Percentiles rank a stretch among this genome's conserved stretches.
Evolutionary conservation across 2,113 vertebrate genomes (phyloP).

Genomic region (Triplophysa siluroides): DNA sequence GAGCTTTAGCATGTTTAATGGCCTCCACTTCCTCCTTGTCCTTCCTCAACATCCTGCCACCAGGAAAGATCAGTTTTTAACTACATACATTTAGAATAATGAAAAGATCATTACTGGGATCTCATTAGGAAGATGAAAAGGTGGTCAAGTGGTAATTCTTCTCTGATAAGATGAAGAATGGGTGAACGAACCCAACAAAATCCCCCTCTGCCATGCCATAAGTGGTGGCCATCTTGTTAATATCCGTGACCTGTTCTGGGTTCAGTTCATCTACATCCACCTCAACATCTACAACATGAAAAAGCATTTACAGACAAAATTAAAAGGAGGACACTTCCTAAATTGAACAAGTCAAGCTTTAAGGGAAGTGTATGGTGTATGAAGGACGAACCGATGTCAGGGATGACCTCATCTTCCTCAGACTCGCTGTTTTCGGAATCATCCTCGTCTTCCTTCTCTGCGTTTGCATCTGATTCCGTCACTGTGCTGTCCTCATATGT

Average conservation of each 20-base stretch:
- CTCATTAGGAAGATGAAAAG: slow-evolving; percentile 7
- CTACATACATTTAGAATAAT: background rate
- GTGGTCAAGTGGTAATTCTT: background rate
- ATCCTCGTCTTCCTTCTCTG: slow-evolving; percentile 87
- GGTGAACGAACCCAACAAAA: slow-evolving; percentile 83
- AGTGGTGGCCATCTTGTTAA: slow-evolving; percentile 91
- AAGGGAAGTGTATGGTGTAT: background rate
- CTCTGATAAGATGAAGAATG: slow-evolving; percentile 2
- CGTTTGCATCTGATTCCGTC: slow-evolving; percentile 77
- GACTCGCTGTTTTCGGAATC: slow-evolving; percentile 92
- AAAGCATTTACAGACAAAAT: slow-evolving; percentile 11
- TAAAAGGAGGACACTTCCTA: background rate
- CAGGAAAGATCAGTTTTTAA: slow-evolving; percentile 42
- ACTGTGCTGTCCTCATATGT: slow-evolving; percentile 95
- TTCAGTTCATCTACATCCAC: slow-evolving; percentile 93
- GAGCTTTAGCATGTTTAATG: slow-evolving; percentile 94
- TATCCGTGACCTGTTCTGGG: slow-evolving; percentile 87
- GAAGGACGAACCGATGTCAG: slow-evolving; percentile 84
- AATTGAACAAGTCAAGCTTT: background rate
- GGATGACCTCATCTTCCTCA: slow-evolving; percentile 93
- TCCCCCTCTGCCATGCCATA: slow-evolving; percentile 96
- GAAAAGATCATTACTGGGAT: background rate
- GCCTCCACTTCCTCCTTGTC: slow-evolving; percentile 97
- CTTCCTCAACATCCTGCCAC: slow-evolving; percentile 89
- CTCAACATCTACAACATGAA: slow-evolving; percentile 84